Percentiles rank a stretch among this genome's conserved stretches.
Evolutionary conservation across 2,113 vertebrate species (phyloP).

Genomic region (Pluvianellus socialis): DNA sequence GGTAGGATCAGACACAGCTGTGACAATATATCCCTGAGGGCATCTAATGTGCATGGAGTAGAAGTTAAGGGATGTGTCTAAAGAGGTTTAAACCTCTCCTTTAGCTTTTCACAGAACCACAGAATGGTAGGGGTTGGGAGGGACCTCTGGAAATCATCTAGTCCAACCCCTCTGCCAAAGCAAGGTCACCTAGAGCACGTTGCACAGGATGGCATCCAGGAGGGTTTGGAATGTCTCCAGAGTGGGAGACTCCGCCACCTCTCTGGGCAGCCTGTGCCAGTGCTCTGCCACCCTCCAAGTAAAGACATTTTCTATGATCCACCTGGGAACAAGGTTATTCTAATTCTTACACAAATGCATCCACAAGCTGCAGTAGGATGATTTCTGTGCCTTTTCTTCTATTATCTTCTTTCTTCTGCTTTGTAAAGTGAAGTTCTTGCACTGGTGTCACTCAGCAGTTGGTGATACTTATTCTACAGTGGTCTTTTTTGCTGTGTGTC

Average conservation of each 20-base stretch:
- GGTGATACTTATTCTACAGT: not conserved
- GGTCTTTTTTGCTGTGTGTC: too few relatives aligned
- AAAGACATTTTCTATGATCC: accelerated
- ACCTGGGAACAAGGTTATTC: not conserved
- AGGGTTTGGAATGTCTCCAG: too few relatives aligned
- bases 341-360: not conserved
- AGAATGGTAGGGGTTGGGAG: too few relatives aligned
- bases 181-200: too few relatives aligned
- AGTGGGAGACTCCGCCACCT: too few relatives aligned
- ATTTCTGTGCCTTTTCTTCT: not conserved
- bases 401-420: not conserved
- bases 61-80: not conserved
- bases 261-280: too few relatives aligned
- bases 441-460: not conserved
- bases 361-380: not conserved
- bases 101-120: not conserved
- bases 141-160: too few relatives aligned
- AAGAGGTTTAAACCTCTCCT: not conserved
- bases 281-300: too few relatives aligned
- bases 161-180: too few relatives aligned
- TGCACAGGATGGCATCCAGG: too few relatives aligned
- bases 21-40: not conserved
- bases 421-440: not conserved
- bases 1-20: slow-evolving; percentile 1
- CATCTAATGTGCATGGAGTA: not conserved